Conservation (phyloP, 2,888 invertebrate genomes). For the Taphrorychus bicolor region DNA sequence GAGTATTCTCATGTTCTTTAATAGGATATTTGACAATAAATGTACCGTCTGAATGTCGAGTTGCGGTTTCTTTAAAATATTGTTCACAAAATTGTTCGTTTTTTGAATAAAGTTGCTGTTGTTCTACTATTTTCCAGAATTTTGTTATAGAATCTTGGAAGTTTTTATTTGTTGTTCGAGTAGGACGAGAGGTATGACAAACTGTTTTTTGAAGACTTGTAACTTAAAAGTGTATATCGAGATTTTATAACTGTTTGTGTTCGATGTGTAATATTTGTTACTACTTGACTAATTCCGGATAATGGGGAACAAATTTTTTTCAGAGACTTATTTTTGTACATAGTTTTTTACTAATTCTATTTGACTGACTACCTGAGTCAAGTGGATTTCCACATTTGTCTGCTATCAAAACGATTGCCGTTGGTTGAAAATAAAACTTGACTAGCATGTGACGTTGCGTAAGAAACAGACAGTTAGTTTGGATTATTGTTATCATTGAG, state of each 20-base stretch:
- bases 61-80: constrained; percentile 4
- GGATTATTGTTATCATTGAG: no score
- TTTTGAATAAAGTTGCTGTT: neutral
- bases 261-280: neutral
- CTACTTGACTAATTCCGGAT: neutral
- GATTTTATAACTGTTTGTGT: neutral
- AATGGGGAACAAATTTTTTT: no score
- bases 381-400: no score
- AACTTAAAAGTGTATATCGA: neutral
- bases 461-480: no score
- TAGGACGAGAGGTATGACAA: constrained; percentile 4
- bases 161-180: neutral
- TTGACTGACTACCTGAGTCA: no score
- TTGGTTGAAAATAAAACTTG: no score
- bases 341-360: no score
- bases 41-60: neutral
- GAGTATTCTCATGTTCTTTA: neutral
- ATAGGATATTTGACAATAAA: constrained; percentile 6
- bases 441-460: no score
- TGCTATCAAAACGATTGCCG: no score
- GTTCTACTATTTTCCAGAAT: constrained; percentile 17
- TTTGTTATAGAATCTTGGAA: neutral
- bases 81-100: neutral
- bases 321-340: no score
- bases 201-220: constrained; percentile 10